Evolutionary conservation across 2,113 vertebrate species (phyloP).

Genomic region (Gopherus flavomarginatus): DNA sequence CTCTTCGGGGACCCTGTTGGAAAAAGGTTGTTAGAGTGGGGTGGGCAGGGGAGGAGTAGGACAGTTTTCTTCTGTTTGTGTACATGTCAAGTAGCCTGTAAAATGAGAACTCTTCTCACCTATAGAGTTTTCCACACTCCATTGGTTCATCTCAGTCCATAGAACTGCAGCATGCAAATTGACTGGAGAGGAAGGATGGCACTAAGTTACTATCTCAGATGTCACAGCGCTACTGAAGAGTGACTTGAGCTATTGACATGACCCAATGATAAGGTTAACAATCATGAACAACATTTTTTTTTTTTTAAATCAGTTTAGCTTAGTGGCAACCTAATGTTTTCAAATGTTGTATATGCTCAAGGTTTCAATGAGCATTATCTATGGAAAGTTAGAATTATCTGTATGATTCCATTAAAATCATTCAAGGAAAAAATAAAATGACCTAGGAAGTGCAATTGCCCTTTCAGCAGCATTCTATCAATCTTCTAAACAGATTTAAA

Average conservation of each 20-base stretch:
- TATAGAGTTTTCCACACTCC: accelerated
- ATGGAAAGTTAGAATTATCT: neutral
- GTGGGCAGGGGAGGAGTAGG: neutral
- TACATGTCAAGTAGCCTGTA: neutral
- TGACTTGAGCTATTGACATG: neutral
- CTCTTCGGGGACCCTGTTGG: neutral
- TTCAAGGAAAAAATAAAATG: neutral
- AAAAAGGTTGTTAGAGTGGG: neutral
- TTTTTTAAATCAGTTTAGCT: neutral
- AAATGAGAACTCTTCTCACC: neutral
- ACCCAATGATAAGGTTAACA: neutral
- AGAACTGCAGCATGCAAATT: neutral
- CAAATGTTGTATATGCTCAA: accelerated
- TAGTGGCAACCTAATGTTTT: accelerated
- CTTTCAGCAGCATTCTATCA: neutral
- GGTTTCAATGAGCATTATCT: neutral
- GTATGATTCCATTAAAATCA: neutral
- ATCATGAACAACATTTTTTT: neutral
- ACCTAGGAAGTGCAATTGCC: neutral
- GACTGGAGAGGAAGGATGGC: neutral
- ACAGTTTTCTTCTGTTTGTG: neutral
- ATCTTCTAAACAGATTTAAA: neutral
- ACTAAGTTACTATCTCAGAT: neutral
- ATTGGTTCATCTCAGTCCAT: neutral
- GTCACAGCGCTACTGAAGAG: accelerated